Percentiles rank a stretch among this genome's conserved stretches.
Evolutionary conservation across 2,888 invertebrate species (phyloP).

Genomic region (Acronicta aceris): DNA sequence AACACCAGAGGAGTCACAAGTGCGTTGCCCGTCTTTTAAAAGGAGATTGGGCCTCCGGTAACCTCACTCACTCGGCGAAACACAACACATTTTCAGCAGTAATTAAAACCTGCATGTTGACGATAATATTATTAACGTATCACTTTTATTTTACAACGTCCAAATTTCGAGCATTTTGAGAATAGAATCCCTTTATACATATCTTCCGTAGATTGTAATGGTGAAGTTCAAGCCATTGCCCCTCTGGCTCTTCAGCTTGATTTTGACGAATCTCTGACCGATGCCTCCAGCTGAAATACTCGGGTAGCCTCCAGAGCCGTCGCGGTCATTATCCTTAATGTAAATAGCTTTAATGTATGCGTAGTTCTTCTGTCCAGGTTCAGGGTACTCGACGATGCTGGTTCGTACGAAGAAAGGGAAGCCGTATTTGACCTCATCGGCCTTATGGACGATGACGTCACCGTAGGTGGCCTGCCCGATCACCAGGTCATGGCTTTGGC

Average conservation of each 20-base stretch:
- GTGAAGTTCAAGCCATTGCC: slow-evolving; percentile 81
- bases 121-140: neutral
- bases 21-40: no score
- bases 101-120: neutral
- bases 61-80: no score
- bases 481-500: slow-evolving; percentile 79
- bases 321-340: slow-evolving; percentile 75
- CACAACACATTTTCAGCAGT: no score
- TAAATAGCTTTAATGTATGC: slow-evolving; percentile 77
- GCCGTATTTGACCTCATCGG: slow-evolving; percentile 78
- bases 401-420: slow-evolving; percentile 78
- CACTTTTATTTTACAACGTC: slow-evolving; percentile 8
- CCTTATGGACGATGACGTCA: slow-evolving; percentile 75
- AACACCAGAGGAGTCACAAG: no score
- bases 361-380: slow-evolving; percentile 74
- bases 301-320: slow-evolving; percentile 79
- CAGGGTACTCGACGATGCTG: slow-evolving; percentile 76
- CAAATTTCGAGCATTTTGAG: slow-evolving; percentile 5
- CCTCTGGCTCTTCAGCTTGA: slow-evolving; percentile 83
- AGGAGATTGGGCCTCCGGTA: no score
- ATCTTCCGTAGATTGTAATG: slow-evolving; percentile 81
- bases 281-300: slow-evolving; percentile 79
- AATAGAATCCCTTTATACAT: slow-evolving; percentile 49
- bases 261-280: slow-evolving; percentile 79
- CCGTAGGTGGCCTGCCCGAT: slow-evolving; percentile 77